These are phyloP conservation scores for Thaleichthys pacificus DNA, from an alignment of 2,797 vertebrate species.

Conservation along the genomic window DNA sequence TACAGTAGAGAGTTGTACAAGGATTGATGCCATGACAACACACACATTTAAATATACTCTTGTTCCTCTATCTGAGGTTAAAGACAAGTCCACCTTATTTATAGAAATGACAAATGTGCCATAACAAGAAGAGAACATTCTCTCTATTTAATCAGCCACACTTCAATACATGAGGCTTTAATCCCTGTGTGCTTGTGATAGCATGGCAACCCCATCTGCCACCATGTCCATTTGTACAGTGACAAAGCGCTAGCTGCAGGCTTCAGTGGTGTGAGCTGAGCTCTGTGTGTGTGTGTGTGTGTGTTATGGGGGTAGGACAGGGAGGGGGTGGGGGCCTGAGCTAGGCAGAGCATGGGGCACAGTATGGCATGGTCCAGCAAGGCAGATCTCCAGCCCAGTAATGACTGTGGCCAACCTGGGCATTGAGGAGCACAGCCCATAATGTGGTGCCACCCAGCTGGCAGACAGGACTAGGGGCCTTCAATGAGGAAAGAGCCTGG, in stretches of 20 bases:
- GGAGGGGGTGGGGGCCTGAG: too few relatives aligned
- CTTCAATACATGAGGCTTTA: neutral
- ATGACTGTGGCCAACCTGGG: neutral
- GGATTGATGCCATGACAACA: too few relatives aligned
- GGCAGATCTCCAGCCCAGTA: neutral
- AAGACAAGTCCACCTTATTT: too few relatives aligned
- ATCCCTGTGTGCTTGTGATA: neutral
- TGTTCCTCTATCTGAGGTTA: too few relatives aligned
- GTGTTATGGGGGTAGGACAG: too few relatives aligned
- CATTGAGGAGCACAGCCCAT: constrained; percentile 8
- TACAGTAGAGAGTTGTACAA: too few relatives aligned
- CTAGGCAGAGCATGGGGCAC: neutral
- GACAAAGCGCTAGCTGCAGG: neutral
- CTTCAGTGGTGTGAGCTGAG: neutral
- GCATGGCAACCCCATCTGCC: neutral
- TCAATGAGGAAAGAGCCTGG: neutral
- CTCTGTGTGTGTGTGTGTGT: neutral
- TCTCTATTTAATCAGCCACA: too few relatives aligned
- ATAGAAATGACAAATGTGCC: too few relatives aligned
- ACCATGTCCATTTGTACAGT: neutral
- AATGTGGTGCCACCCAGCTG: neutral
- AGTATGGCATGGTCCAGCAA: neutral
- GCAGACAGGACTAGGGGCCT: constrained; percentile 2
- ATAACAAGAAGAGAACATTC: too few relatives aligned
- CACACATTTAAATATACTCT: too few relatives aligned